These are phyloP conservation scores for Thripadectes ignobilis DNA, from an alignment of 2,797 vertebrate genomes.

Conservation along the genomic window DNA sequence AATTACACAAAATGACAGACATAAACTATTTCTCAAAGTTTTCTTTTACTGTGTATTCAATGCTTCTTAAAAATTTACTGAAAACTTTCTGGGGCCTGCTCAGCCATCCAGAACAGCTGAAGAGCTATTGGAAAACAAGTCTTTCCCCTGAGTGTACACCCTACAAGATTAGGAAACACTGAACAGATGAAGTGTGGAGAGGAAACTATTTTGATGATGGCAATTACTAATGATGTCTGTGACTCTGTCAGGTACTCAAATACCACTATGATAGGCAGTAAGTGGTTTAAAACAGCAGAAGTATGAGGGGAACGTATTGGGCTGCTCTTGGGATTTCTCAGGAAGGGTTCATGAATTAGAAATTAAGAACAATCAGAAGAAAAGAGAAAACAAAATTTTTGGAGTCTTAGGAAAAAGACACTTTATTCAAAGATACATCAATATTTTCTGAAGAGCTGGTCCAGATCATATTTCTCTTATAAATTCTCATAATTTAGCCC, in stretches of 20 bases:
- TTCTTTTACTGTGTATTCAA: not conserved
- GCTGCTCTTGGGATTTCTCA: not conserved
- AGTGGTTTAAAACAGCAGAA: not conserved
- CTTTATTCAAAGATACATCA: not conserved
- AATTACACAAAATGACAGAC: not conserved
- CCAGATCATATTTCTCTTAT: not conserved
- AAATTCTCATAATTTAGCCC: not conserved
- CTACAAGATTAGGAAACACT: not conserved
- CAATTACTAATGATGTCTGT: conserved; percentile 5
- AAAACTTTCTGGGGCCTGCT: not conserved
- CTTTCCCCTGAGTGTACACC: not conserved
- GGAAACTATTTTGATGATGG: conserved; percentile 38
- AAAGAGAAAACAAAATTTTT: not conserved
- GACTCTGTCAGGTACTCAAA: not conserved
- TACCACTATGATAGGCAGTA: not conserved
- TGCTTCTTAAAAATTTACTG: conserved; percentile 5
- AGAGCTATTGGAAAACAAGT: not conserved
- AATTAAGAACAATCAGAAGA: not conserved
- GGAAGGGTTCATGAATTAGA: not conserved
- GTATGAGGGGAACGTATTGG: not conserved
- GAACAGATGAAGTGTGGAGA: not conserved
- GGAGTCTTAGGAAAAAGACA: not conserved
- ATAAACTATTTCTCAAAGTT: not conserved
- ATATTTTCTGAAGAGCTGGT: not conserved
- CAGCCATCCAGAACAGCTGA: not conserved